Percentiles rank a stretch among this genome's conserved stretches.
Conservation (phyloP, 2,113 vertebrate genomes). For the Rhinoderma darwinii region DNA sequence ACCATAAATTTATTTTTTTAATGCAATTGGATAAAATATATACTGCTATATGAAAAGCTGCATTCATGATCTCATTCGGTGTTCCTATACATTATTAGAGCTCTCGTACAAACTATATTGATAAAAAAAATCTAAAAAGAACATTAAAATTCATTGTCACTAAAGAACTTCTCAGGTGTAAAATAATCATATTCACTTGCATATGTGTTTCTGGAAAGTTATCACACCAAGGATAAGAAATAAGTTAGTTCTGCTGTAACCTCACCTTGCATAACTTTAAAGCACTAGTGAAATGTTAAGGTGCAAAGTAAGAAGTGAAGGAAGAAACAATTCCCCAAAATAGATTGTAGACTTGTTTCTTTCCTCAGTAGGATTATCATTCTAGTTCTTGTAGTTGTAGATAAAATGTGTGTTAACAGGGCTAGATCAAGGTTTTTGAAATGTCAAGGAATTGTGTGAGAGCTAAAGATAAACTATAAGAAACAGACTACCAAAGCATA, state of each 20-base stretch:
- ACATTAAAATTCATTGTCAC: not conserved
- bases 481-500: too few relatives aligned
- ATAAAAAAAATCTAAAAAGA: not conserved
- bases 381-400: not conserved
- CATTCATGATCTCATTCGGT: not conserved
- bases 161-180: not conserved
- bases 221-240: not conserved
- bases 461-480: not conserved
- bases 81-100: not conserved
- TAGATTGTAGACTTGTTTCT: not conserved
- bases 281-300: not conserved
- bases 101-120: not conserved
- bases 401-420: not conserved
- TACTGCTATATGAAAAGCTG: not conserved
- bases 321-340: not conserved
- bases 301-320: not conserved
- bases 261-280: not conserved
- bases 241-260: not conserved
- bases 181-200: slow-evolving; percentile 25
- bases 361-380: not conserved
- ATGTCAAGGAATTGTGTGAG: not conserved
- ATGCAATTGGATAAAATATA: too few relatives aligned
- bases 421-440: not conserved
- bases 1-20: too few relatives aligned
- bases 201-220: not conserved